Percentiles rank a stretch among this genome's conserved stretches.
Evolutionary conservation across 2,888 invertebrate genomes (phyloP).

Genomic region (Caenorhabditis plicata): DNA sequence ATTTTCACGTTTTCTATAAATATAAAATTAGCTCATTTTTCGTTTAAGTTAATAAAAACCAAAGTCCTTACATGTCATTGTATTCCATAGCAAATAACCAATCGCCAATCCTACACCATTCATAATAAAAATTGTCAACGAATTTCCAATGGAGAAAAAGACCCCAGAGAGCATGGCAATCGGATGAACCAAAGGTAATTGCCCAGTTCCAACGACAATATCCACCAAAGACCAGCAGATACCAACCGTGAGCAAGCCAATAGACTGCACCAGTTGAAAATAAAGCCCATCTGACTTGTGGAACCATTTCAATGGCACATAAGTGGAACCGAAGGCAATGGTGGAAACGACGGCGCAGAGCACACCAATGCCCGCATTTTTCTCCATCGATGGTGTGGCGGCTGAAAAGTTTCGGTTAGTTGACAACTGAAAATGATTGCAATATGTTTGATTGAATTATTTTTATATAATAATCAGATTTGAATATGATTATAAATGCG

Average conservation of each 20-base stretch:
- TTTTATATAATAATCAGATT: too few relatives aligned
- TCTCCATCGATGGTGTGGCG: conserved; percentile 19
- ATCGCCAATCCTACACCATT: conserved; percentile 46
- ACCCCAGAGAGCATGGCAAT: conserved; percentile 40
- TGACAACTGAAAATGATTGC: too few relatives aligned
- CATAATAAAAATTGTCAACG: conserved; percentile 41
- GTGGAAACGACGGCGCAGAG: conserved; percentile 33
- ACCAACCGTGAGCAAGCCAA: conserved; percentile 39
- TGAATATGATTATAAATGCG: too few relatives aligned
- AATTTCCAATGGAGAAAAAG: conserved; percentile 42
- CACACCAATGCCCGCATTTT: conserved; percentile 30
- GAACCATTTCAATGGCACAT: conserved; percentile 45
- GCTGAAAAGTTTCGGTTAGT: not conserved
- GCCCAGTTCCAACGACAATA: too few relatives aligned
- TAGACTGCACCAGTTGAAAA: conserved; percentile 46
- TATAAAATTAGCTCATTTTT: too few relatives aligned
- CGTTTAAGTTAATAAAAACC: too few relatives aligned
- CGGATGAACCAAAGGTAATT: conserved; percentile 31
- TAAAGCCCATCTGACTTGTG: conserved; percentile 47
- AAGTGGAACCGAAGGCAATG: conserved; percentile 42
- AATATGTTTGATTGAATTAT: too few relatives aligned
- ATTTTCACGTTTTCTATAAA: too few relatives aligned
- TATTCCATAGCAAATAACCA: conserved; percentile 46
- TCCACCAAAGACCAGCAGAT: conserved; percentile 22
- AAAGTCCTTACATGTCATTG: conserved; percentile 35